These are phyloP conservation scores for Nesogale talazaci DNA, from an alignment of 2,113 vertebrate genomes.

Conservation along the genomic window DNA sequence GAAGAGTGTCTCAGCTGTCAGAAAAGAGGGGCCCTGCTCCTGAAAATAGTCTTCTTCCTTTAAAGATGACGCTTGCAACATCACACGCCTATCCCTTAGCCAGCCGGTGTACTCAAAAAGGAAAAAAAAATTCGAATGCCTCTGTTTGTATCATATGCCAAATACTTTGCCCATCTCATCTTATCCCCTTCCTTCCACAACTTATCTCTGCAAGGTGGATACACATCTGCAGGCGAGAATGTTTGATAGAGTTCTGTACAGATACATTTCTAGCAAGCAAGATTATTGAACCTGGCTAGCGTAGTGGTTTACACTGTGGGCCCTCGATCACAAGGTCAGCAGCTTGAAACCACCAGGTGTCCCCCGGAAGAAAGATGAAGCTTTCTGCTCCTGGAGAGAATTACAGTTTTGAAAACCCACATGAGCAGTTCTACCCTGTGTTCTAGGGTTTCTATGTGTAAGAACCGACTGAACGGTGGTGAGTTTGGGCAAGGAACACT, in stretches of 20 bases:
- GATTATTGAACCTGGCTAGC: background rate
- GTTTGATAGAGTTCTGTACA: background rate
- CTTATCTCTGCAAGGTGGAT: background rate
- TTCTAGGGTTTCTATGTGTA: too few species aligned
- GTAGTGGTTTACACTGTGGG: too few species aligned
- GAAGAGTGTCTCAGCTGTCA: background rate
- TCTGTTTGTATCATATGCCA: background rate
- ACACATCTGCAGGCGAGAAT: background rate
- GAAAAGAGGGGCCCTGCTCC: background rate
- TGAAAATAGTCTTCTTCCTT: background rate
- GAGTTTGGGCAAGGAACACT: too few species aligned
- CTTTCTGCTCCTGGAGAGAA: too few species aligned
- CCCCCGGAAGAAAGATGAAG: too few species aligned
- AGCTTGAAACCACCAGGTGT: too few species aligned
- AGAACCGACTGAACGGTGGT: too few species aligned
- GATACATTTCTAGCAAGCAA: background rate
- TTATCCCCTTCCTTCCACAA: background rate
- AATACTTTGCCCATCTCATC: background rate
- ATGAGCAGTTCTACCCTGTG: too few species aligned
- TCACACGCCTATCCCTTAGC: background rate
- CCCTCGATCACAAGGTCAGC: too few species aligned
- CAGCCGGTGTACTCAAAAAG: background rate
- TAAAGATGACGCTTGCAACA: background rate
- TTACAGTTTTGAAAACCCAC: too few species aligned
- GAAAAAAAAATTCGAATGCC: constrained; percentile 1